Evolutionary conservation across 2,113 vertebrate species (phyloP).

Genomic region (Aleadryas rufinucha): DNA sequence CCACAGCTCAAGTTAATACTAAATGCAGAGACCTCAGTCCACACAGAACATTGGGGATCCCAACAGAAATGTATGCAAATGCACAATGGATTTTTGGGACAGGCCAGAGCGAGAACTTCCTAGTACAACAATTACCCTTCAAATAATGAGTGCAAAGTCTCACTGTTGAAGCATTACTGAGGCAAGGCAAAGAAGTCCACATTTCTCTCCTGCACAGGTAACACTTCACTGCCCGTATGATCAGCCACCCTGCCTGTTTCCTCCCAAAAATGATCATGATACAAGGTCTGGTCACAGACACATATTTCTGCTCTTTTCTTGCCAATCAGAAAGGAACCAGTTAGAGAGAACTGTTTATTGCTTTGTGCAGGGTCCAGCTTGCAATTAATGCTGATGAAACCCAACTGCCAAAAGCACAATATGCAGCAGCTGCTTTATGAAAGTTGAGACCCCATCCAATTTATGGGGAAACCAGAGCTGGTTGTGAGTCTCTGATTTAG

Average conservation of each 20-base stretch:
- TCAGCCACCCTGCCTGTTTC: background rate
- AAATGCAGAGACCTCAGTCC: background rate
- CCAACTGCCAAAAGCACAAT: conserved; percentile 52
- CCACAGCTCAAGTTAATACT: background rate
- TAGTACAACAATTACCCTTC: background rate
- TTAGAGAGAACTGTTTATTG: conserved; percentile 20
- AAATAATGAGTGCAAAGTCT: background rate
- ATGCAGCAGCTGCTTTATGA: conserved; percentile 53
- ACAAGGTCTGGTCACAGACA: background rate
- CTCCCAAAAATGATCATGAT: background rate
- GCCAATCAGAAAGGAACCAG: conserved; percentile 3
- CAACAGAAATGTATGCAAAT: background rate
- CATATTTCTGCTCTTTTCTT: background rate
- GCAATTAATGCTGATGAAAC: conserved; percentile 55
- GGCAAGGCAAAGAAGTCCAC: background rate
- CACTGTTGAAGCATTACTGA: background rate
- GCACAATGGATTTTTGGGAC: background rate
- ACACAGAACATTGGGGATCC: background rate
- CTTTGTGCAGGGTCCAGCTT: conserved; percentile 42
- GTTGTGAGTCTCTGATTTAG: conserved; percentile 33
- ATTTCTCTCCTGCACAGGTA: background rate
- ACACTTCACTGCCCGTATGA: background rate
- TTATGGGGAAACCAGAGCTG: conserved; percentile 44
- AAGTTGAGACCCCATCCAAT: conserved; percentile 40
- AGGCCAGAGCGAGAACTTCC: background rate